A percentile compares a stretch with the other conserved stretches of the same genome.
These are phyloP conservation scores for Alentia gelatinosa DNA, from an alignment of 2,888 invertebrate genomes.

Conservation along the genomic window DNA sequence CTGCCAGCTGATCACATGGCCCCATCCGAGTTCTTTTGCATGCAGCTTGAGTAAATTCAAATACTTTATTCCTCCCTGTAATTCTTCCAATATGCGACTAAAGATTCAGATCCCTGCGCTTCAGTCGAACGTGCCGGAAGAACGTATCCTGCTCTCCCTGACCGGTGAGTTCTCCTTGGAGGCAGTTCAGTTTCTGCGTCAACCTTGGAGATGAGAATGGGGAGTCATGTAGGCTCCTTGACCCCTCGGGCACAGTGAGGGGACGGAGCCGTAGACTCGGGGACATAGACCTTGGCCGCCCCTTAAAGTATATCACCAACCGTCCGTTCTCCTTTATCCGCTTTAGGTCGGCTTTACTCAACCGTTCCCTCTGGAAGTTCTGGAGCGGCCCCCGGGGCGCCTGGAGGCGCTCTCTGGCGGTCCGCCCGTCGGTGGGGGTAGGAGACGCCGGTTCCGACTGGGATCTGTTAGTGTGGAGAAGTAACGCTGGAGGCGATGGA, in stretches of 20 bases:
- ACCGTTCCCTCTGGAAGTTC: background rate
- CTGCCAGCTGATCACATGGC: background rate
- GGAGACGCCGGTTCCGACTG: background rate
- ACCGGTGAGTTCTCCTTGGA: background rate
- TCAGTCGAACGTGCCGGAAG: constrained; percentile 21
- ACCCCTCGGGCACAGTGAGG: constrained; percentile 11
- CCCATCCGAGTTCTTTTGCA: background rate
- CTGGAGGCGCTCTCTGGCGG: background rate
- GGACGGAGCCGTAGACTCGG: constrained; percentile 40
- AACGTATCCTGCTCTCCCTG: constrained; percentile 7
- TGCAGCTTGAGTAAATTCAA: background rate
- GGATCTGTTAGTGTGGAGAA: background rate
- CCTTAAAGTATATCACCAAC: constrained; percentile 51
- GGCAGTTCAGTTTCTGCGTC: background rate
- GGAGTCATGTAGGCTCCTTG: constrained; percentile 13
- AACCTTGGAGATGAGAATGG: constrained; percentile 17
- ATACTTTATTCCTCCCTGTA: background rate
- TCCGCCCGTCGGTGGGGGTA: background rate
- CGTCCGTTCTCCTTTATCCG: constrained; percentile 51
- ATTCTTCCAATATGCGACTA: background rate
- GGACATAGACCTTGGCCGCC: constrained; percentile 31
- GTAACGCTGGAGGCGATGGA: background rate
- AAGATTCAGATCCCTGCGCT: constrained; percentile 9
- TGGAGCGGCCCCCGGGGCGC: background rate
- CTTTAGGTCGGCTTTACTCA: constrained; percentile 39